A percentile compares a stretch with the other conserved stretches of the same genome.
These are phyloP conservation scores for Micrasema longulum DNA, from an alignment of 1,140 invertebrate genomes.

Conservation along the genomic window DNA sequence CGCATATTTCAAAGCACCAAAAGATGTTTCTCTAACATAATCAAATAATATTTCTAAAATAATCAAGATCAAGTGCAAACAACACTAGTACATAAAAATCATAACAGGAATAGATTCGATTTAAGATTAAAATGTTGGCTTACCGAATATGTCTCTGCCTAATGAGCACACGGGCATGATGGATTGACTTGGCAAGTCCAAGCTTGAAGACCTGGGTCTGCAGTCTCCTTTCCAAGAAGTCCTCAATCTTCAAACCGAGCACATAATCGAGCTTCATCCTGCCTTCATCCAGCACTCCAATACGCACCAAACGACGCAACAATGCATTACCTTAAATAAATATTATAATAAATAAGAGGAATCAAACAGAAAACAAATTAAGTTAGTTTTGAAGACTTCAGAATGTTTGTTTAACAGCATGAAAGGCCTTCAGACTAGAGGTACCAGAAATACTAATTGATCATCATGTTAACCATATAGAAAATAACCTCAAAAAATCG, in stretches of 20 bases:
- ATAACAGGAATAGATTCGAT: too few relatives aligned
- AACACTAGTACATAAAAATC: too few relatives aligned
- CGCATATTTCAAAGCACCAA: too few relatives aligned
- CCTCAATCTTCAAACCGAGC: constrained; percentile 97
- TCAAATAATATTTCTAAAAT: too few relatives aligned
- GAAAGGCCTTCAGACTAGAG: constrained; percentile 75
- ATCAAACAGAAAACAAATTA: background rate
- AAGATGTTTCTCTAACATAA: too few relatives aligned
- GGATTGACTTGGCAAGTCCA: constrained; percentile 98
- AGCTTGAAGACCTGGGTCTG: constrained; percentile 99
- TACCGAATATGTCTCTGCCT: constrained; percentile 99
- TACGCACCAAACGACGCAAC: constrained; percentile 95
- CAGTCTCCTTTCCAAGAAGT: constrained; percentile 98
- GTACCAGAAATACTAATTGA: constrained; percentile 74
- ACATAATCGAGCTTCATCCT: constrained; percentile 99
- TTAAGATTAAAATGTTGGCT: too few relatives aligned
- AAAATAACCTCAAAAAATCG: background rate
- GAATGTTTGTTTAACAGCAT: constrained; percentile 62
- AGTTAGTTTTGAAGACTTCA: constrained; percentile 50
- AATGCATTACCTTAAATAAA: constrained; percentile 92
- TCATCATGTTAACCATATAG: constrained; percentile 56
- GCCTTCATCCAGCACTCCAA: constrained; percentile 96
- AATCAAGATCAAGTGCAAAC: too few relatives aligned
- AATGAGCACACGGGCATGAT: constrained; percentile 98
- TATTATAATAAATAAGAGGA: background rate